These are phyloP conservation scores for Oplegnathus fasciatus DNA, from an alignment of 2,113 vertebrate genomes.

Conservation along the genomic window DNA sequence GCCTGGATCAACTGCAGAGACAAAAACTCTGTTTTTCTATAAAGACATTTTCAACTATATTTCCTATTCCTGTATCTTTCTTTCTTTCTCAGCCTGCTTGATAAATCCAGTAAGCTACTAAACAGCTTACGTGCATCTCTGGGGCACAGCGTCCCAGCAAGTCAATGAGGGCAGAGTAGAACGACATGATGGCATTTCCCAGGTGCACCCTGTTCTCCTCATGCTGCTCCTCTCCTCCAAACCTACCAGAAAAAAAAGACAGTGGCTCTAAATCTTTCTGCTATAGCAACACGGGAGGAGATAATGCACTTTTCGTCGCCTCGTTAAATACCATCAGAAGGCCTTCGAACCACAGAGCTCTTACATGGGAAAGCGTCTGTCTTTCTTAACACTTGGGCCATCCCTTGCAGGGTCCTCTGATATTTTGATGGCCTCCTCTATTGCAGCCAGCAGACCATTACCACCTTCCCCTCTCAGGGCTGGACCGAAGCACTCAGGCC, in stretches of 20 bases:
- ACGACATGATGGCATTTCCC: conserved; percentile 95
- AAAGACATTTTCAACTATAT: not conserved
- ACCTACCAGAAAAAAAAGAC: conserved; percentile 77
- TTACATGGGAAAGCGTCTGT: conserved; percentile 89
- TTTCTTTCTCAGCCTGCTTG: not conserved
- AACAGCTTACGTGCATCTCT: conserved; percentile 92
- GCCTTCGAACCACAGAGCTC: conserved; percentile 2
- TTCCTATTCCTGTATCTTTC: not conserved
- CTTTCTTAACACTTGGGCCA: conserved; percentile 91
- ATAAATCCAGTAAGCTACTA: not conserved
- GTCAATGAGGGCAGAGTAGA: conserved; percentile 94
- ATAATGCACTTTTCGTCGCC: not conserved
- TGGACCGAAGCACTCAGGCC: conserved; percentile 93
- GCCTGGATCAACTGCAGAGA: conserved; percentile 90
- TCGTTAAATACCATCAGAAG: not conserved
- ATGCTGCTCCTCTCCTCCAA: conserved; percentile 91
- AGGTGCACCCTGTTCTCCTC: conserved; percentile 94
- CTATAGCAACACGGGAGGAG: not conserved
- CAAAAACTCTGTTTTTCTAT: conserved; percentile 12
- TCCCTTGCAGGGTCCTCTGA: conserved; percentile 94
- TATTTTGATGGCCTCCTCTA: conserved; percentile 95
- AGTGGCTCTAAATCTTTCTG: not conserved
- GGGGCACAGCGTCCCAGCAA: conserved; percentile 94
- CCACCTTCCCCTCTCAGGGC: conserved; percentile 93
- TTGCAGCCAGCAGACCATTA: conserved; percentile 91